These are phyloP conservation scores for Phylloscopus collybita DNA, from an alignment of 2,797 vertebrate species.

Conservation along the genomic window DNA sequence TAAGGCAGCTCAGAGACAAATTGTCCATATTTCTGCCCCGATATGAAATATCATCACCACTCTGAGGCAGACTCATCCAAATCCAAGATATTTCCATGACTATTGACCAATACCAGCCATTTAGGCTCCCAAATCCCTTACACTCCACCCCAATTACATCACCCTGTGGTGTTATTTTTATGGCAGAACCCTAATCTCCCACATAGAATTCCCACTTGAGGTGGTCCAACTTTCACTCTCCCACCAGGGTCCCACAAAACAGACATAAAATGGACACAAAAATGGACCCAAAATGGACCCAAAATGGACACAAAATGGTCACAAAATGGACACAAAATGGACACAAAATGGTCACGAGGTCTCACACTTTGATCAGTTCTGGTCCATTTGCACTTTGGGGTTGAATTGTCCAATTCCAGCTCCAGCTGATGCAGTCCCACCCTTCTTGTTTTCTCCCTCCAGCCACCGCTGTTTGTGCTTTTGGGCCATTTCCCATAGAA, in stretches of 20 bases:
- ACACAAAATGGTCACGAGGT: no score
- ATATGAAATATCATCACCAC: fast-evolving
- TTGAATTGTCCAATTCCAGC: no score
- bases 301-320: no score
- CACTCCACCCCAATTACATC: fast-evolving
- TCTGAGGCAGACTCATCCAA: not conserved
- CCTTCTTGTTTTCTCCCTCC: no score
- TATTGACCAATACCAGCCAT: not conserved
- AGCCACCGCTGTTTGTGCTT: no score
- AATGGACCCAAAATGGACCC: no score
- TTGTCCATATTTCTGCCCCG: not conserved
- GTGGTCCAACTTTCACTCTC: fast-evolving
- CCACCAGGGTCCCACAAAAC: no score
- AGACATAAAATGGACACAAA: no score
- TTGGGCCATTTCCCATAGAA: not conserved
- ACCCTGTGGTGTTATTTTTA: fast-evolving
- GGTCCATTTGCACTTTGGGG: no score
- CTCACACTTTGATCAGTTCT: no score
- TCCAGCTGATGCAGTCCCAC: no score
- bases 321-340: no score
- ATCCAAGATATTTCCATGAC: not conserved
- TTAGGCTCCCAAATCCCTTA: not conserved
- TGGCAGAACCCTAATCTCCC: not conserved
- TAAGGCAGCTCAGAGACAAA: not conserved
- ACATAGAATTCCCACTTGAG: fast-evolving